Base-by-base conservation (phyloP, 2,888 invertebrate species). In the Caradrina clavipalpis region DNA sequence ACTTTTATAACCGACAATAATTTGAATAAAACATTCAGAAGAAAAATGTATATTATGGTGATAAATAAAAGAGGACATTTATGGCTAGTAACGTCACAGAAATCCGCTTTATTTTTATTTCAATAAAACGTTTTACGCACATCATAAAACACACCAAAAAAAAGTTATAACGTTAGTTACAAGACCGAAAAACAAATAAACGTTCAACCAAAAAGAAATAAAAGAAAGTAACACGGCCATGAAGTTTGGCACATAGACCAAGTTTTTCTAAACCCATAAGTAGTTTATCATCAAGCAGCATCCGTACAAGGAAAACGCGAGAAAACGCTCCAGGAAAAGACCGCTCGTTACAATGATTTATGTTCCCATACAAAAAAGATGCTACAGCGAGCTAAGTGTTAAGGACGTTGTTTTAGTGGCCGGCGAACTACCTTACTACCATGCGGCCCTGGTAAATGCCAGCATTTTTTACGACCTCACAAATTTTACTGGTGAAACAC, bases 271-370 rank as follows among this genome's bases (percentile, higher is more conserved):
- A 74, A 79, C 76, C 73, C 70, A 65, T 74, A 76, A 79, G 78
- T 76, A 80, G 83, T 81, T 80, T 83, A 85, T 83, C 83, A 84
- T 78, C 75, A 75, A 78, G 74, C 81, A 87, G 78, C 82, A 82
- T 83, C 81, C 74, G 71, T 76, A 82, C 77, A 84, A 90, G 90
- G 90, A 90, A 93, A 93, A 92, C 89, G 92, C 91, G 94, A 90
- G 91, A 93, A 94, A 93, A 91, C 87, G 86, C 88, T 88, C 84
- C 85, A 86, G 83, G 85, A 87, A 91, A 90, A 88, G 86, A 74
- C 87, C 81, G 87, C 90, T 94, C 93, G 93, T 94, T 92, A 93
- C 88, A 89, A 93, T 94, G 94, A 94, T 95, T 94, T 94, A 95
- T 93, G 90, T 84, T 83, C 73, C 79, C 72, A 81, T 81, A 83